phyloP scores from a whole-genome alignment of 2,888 invertebrate genomes.

The Pseudococcus longispinus region DNA sequence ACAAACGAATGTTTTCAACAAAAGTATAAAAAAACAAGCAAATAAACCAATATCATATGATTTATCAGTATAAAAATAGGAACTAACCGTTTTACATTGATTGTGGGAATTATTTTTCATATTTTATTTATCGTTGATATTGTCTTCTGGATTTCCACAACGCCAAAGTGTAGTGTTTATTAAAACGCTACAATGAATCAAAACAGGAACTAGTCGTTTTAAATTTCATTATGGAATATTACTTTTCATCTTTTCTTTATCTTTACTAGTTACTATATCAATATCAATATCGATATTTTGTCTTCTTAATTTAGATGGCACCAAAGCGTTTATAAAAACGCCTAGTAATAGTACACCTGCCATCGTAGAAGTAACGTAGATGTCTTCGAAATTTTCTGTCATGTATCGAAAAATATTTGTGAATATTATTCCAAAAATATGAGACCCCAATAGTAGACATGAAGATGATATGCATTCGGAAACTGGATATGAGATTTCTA shows the following conservation, averaged over 20 bases:
- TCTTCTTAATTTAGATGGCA: constrained; percentile 71
- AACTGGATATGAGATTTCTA: constrained; percentile 61
- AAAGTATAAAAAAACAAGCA: too few species aligned
- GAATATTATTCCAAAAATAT: constrained; percentile 60
- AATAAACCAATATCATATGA: too few species aligned
- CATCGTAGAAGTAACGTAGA: constrained; percentile 82
- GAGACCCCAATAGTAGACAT: constrained; percentile 60
- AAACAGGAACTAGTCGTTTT: constrained; percentile 30
- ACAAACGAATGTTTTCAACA: too few species aligned
- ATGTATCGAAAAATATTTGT: constrained; percentile 58
- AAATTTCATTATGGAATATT: background rate
- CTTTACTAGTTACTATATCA: background rate
- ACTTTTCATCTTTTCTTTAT: background rate
- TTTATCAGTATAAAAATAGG: too few species aligned
- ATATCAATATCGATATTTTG: constrained; percentile 20
- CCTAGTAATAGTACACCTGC: constrained; percentile 78
- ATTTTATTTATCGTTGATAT: too few species aligned
- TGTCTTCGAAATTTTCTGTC: constrained; percentile 72
- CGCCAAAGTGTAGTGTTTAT: too few species aligned
- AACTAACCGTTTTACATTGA: too few species aligned
- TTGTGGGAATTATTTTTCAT: too few species aligned
- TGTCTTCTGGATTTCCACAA: too few species aligned
- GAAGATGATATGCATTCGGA: constrained; percentile 61
- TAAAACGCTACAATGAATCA: too few species aligned
- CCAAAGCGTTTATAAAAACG: constrained; percentile 78